Percentiles rank a stretch among this genome's conserved stretches.
Evolutionary conservation across 2,888 invertebrate species (phyloP).

Genomic region (Lottia scabra): DNA sequence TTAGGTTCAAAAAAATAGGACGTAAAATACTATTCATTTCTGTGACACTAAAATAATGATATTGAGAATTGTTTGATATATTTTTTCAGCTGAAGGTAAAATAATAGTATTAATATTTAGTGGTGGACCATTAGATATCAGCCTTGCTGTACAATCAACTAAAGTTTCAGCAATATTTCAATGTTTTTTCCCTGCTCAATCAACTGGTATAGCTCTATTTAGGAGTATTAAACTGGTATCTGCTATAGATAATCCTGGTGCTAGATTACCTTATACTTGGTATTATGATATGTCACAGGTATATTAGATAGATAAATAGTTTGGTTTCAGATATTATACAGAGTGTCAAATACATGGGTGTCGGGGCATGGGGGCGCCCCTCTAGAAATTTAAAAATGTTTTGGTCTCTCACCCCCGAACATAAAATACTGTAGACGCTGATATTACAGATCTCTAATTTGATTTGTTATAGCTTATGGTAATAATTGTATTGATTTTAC

Average conservation of each 20-base stretch:
- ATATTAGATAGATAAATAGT: not conserved
- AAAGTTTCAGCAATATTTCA: conserved; percentile 47
- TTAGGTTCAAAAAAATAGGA: too few species aligned
- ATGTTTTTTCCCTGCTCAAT: conserved; percentile 62
- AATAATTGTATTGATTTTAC: too few species aligned
- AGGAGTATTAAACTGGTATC: conserved; percentile 40
- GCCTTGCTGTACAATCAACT: conserved; percentile 30
- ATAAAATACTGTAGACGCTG: too few species aligned
- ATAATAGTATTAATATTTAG: conserved; percentile 49
- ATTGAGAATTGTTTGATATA: not conserved
- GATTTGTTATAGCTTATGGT: not conserved
- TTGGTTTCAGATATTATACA: too few species aligned
- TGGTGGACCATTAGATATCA: conserved; percentile 47
- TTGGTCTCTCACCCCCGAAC: too few species aligned
- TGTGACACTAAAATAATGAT: not conserved
- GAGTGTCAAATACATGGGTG: too few species aligned
- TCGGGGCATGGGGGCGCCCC: too few species aligned
- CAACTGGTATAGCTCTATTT: conserved; percentile 54
- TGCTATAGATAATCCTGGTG: conserved; percentile 50
- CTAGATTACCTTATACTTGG: conserved; percentile 62
- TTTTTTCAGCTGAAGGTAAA: conserved; percentile 22
- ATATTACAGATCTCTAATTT: too few species aligned
- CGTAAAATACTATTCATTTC: too few species aligned
- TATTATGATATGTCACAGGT: conserved; percentile 39
- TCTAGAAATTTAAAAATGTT: too few species aligned